phyloP scores from a whole-genome alignment of 2,888 invertebrate species.

The Chelonus formosanus region DNA sequence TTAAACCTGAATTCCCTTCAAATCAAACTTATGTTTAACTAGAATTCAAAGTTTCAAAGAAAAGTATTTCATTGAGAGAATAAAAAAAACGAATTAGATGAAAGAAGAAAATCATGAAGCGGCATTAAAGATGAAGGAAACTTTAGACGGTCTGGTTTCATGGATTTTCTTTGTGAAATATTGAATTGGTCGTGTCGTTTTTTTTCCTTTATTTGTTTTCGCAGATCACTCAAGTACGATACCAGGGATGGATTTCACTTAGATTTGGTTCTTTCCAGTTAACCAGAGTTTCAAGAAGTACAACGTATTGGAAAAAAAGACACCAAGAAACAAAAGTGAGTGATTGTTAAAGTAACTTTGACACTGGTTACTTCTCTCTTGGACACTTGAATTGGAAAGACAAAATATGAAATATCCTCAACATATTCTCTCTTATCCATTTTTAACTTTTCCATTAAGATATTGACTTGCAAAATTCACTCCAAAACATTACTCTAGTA shows the following conservation, averaged over 20 bases:
- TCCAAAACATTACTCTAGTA: too few relatives aligned
- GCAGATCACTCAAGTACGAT: slow-evolving; percentile 28
- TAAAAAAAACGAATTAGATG: slow-evolving; percentile 10
- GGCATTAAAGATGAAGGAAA: slow-evolving; percentile 26
- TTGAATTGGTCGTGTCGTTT: slow-evolving; percentile 38
- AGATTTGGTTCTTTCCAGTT: slow-evolving; percentile 30
- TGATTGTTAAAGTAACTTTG: slow-evolving; percentile 8
- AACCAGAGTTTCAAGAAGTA: slow-evolving; percentile 33
- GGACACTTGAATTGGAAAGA: neutral
- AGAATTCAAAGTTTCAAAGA: slow-evolving; percentile 2
- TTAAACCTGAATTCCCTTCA: too few relatives aligned
- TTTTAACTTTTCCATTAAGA: neutral
- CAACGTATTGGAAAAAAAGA: slow-evolving; percentile 15
- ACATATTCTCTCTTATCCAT: slow-evolving; percentile 1
- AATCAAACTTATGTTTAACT: neutral
- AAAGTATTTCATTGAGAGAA: slow-evolving; percentile 13
- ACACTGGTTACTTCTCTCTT: slow-evolving; percentile 4
- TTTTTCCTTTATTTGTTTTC: slow-evolving; percentile 40
- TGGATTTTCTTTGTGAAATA: slow-evolving; percentile 40
- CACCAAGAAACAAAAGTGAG: slow-evolving; percentile 6
- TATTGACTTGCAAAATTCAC: too few relatives aligned
- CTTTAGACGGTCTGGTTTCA: slow-evolving; percentile 30
- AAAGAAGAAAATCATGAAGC: slow-evolving; percentile 14
- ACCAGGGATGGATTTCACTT: slow-evolving; percentile 36
- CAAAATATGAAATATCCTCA: neutral